These are phyloP conservation scores for Daboia siamensis DNA, from an alignment of 2,113 vertebrate species.

Conservation along the genomic window DNA sequence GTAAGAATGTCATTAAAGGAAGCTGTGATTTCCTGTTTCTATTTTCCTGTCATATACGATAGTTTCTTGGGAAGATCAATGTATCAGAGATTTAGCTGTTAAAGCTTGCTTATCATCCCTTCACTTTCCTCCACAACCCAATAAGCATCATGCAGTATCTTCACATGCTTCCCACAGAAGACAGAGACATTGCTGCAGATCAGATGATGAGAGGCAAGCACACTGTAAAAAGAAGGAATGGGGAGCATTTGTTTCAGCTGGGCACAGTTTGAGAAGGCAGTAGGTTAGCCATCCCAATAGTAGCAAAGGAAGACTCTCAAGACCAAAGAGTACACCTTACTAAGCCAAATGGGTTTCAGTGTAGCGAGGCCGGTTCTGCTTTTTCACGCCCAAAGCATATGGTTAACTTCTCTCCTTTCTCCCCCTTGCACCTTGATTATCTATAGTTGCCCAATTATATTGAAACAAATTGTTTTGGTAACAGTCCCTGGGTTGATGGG, in stretches of 20 bases:
- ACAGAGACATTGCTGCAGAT: background rate
- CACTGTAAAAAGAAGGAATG: background rate
- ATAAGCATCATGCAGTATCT: background rate
- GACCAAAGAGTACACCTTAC: no score
- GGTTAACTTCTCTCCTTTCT: no score
- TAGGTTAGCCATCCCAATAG: no score
- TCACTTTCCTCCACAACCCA: rapidly evolving
- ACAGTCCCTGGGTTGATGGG: no score
- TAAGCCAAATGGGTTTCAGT: no score
- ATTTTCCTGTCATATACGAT: background rate
- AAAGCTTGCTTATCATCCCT: background rate
- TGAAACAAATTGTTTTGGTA: no score
- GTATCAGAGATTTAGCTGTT: background rate
- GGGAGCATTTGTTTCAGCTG: background rate
- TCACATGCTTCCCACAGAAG: background rate
- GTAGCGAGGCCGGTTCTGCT: no score
- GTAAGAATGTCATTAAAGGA: background rate
- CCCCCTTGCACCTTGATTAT: no score
- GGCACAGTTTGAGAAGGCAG: background rate
- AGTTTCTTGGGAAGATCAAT: background rate
- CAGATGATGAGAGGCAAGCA: background rate
- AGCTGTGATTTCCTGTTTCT: background rate
- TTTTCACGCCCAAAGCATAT: no score
- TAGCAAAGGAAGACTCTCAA: no score
- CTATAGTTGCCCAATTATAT: no score